Evolutionary conservation across 1,140 invertebrate species (phyloP), one percentile per base, ranked within the genome.

Genomic region (Cydia splendana): DNA sequence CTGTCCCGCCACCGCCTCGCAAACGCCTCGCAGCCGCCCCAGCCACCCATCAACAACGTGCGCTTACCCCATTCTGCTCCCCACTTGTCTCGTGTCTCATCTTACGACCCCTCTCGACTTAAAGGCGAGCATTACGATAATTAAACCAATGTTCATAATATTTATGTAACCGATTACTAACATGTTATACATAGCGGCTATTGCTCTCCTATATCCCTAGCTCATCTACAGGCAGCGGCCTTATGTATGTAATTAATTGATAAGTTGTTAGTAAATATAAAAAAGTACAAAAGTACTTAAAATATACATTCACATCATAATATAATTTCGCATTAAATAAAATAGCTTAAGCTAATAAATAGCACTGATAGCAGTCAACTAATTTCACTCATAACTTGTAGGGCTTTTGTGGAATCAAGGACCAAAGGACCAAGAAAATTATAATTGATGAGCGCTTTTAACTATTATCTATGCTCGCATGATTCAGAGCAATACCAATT

Each of bases 11-110:
- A n/a, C 57, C 57, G 20, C 57, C 57, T 62, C 57, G 57, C 57
- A 24, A 62, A 62, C 57, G 20, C 57, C 20, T 62, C 20, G 57
- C 57, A 62, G 57, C 57, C 57, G 57, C 57, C 57, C 57, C 57
- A 62, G 18, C 57, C 57, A 62, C 57, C 13, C 67, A 5, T 18
- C 67, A 71, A 71, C 67, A 71, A 67, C 65, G 65, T 67, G 65
- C 65, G 57, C 57, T 24, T 62, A 62, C 57, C 57, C 57, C 57
- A 62, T 62, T 62, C 57, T 13, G 57, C 20, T 62, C 57, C 20
- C n/a, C 57, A 24, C 18, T 62, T 62, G 9, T 71, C 67, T 71
- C 30, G 34, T 45, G 13, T 42, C 24, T 34, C 67, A 15, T 62
- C 57, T 38, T 12, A 71, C 34, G n/a, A 38, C 67, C n/a, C 67